Evolutionary conservation across 2,113 vertebrate genomes (phyloP), one percentile per base, ranked within the genome.

Genomic region (Plestiodon gilberti): DNA sequence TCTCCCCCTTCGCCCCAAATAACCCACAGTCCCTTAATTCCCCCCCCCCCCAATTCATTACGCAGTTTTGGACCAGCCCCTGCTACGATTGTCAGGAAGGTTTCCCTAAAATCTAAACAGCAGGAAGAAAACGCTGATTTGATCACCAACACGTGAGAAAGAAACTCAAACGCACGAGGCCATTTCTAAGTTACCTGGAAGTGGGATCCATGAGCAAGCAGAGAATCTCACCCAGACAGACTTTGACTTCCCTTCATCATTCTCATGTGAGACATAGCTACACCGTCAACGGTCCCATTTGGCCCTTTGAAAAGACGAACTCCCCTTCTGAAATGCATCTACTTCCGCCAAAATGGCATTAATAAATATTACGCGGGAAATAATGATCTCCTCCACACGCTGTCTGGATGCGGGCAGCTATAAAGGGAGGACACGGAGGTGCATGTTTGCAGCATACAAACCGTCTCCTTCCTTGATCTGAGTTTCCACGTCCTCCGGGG

Each of bases 361-460:
- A 76, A 84, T 79, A 80, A 69, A 62, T 78, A 82, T 87, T 82
- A 57, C 75, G 67, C 71, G 61, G 61, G 6, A 25, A 82, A 33
- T 76, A 43, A 35, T 64, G 89, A 33, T 69, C 7, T 10, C 79
- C 79, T 52, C 10, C 67, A 20, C 3, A 23, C 25, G 67, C 64
- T 38, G 79, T 73, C 43, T 74, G 83, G 20, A 67, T 59, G 52
- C 18, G 88, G 88, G 25, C 69, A 83, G 86, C 78, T 88, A 70
- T 33, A 67, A 69, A 82, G 64, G 59, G 25, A 22, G 74, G 28
- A 1, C 55, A 17, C 15, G 57, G 61, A 75, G 86, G 28, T 78
- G 85, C 81, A 6, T 82, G 85, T 86, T 75, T 43, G 62, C 22
- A 83, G 88, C 93, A 73, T 5, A 59, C 23, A 40, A 70, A 18